These are phyloP conservation scores for Lasioglossum malachurum DNA, from an alignment of 2,888 invertebrate genomes.

Conservation along the genomic window DNA sequence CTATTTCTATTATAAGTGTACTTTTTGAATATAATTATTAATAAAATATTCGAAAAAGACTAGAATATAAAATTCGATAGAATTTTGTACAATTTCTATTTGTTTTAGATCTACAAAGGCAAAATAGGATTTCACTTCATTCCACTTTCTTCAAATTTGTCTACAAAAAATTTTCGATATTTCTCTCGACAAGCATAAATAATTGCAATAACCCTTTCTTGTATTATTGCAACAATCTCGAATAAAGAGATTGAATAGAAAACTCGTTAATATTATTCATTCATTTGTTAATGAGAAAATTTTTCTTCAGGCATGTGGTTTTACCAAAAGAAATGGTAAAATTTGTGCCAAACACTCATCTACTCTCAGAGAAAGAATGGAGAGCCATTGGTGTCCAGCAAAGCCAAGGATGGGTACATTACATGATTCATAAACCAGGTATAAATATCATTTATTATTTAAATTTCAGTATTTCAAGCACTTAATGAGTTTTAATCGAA, in stretches of 20 bases:
- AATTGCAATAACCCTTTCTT: background rate
- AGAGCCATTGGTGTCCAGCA: constrained; percentile 97
- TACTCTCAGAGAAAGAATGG: constrained; percentile 98
- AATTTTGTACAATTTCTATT: no score
- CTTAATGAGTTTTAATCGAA: no score
- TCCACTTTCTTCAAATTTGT: no score
- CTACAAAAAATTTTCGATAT: background rate
- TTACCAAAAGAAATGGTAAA: constrained; percentile 96
- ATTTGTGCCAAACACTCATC: constrained; percentile 95
- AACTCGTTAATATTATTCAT: background rate
- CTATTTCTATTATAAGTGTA: background rate
- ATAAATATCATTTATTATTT: constrained; percentile 63
- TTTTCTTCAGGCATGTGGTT: constrained; percentile 93
- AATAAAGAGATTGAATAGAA: background rate
- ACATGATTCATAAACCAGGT: constrained; percentile 98
- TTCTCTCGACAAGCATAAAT: background rate
- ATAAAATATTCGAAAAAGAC: no score
- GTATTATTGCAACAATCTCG: background rate
- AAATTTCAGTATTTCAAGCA: background rate
- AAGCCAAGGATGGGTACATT: constrained; percentile 98
- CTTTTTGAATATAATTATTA: background rate
- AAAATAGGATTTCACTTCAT: no score
- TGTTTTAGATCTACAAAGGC: no score
- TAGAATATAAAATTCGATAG: no score
- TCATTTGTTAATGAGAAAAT: background rate